Percentiles rank a stretch among this genome's conserved stretches.
Conservation (phyloP, 2,797 vertebrate genomes). For the Geotria australis region DNA sequence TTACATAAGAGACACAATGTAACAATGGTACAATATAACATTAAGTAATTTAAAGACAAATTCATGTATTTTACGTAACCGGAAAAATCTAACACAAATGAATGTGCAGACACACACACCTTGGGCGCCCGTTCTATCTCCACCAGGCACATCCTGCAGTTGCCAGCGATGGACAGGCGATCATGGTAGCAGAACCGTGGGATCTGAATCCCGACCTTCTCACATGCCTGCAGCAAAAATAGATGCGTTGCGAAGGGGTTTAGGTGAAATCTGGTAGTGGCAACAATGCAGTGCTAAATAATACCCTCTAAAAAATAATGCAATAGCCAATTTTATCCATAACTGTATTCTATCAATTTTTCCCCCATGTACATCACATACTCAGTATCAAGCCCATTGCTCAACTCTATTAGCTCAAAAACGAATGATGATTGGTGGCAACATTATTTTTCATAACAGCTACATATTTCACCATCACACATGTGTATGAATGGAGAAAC, state of each 20-base stretch:
- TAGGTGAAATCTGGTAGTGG: background rate
- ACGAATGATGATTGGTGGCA: too few relatives aligned
- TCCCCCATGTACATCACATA: too few relatives aligned
- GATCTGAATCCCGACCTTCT: conserved; percentile 68
- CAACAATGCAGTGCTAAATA: background rate
- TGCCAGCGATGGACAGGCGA: conserved; percentile 76
- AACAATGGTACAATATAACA: too few relatives aligned
- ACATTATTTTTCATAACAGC: background rate
- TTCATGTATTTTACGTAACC: too few relatives aligned
- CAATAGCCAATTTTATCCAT: background rate
- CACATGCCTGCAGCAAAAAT: conserved; percentile 30
- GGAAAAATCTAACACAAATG: too few relatives aligned
- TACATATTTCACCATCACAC: background rate
- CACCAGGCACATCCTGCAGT: conserved; percentile 93
- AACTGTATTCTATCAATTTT: background rate
- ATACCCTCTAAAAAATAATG: background rate
- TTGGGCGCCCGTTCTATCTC: conserved; percentile 74
- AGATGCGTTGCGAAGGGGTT: background rate
- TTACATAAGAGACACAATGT: too few relatives aligned
- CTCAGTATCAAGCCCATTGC: too few relatives aligned
- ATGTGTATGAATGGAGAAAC: background rate
- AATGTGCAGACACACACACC: conserved; percentile 8
- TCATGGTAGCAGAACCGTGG: conserved; percentile 95
- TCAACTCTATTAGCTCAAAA: too few relatives aligned
- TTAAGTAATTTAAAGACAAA: too few relatives aligned